Conservation (phyloP, 53 echinoderm and acorn worm genomes). For the Zoroaster sp. region DNA sequence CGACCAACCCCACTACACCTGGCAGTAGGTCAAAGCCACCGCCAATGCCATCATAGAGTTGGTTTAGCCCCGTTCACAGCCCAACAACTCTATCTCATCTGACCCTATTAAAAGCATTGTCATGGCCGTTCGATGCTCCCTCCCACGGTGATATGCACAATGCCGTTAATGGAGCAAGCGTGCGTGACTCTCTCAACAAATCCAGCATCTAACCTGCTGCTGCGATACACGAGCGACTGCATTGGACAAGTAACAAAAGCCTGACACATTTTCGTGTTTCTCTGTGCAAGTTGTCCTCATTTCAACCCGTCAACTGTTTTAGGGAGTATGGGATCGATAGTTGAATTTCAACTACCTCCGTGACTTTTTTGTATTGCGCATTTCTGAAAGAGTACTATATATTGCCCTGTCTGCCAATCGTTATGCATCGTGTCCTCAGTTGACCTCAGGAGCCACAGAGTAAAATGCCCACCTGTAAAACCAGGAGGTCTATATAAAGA, state of each 20-base stretch:
- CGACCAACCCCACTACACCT: slow-evolving; percentile 3
- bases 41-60: not conserved
- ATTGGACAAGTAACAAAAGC: slow-evolving; percentile 11
- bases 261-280: slow-evolving; percentile 12
- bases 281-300: slow-evolving; percentile 1
- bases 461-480: slow-evolving; percentile 47
- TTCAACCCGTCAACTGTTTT: slow-evolving; percentile 17
- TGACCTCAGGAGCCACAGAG: slow-evolving; percentile 24
- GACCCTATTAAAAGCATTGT: slow-evolving; percentile 49
- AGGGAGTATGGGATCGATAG: not conserved
- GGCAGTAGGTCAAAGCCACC: slow-evolving; percentile 14
- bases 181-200: slow-evolving; percentile 44
- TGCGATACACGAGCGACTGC: not conserved
- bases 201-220: not conserved
- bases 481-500: slow-evolving; percentile 49
- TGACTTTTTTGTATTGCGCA: slow-evolving; percentile 29
- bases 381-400: slow-evolving; percentile 5
- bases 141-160: slow-evolving; percentile 40
- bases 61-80: not conserved
- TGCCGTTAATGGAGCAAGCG: slow-evolving; percentile 45
- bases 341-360: not conserved
- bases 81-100: not conserved
- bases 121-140: slow-evolving; percentile 28
- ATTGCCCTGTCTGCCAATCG: slow-evolving; percentile 1
- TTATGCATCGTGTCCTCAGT: slow-evolving; percentile 39